Evolutionary conservation across 2,113 vertebrate genomes (phyloP).

Genomic region (Daboia siamensis): DNA sequence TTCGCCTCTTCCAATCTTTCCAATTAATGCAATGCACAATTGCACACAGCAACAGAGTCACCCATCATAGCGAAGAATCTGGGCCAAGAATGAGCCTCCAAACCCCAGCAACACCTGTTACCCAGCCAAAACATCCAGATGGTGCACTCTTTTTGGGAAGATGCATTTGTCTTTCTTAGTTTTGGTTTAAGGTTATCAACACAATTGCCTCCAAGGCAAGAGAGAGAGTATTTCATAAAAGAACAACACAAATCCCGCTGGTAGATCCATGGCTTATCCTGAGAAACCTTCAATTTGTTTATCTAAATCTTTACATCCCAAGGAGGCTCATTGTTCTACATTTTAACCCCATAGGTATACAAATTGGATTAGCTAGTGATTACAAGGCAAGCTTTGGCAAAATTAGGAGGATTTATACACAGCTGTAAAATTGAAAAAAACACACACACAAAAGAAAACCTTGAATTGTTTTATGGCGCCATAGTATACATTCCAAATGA

Average conservation of each 20-base stretch:
- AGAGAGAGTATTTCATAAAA: conserved; percentile 32
- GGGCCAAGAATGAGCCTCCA: conserved; percentile 73
- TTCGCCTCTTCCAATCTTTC: conserved; percentile 75
- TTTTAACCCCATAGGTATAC: conserved; percentile 35
- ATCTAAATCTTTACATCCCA: conserved; percentile 57
- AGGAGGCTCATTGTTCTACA: conserved; percentile 34
- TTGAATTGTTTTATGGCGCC: conserved; percentile 57
- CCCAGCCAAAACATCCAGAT: conserved; percentile 75
- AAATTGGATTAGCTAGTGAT: conserved; percentile 61
- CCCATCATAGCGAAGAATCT: conserved; percentile 70
- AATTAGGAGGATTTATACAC: conserved; percentile 72
- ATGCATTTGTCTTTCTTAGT: conserved; percentile 71
- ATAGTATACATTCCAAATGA: conserved; percentile 48
- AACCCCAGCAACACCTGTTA: conserved; percentile 80
- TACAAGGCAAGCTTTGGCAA: conserved; percentile 58
- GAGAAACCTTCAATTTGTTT: conserved; percentile 47
- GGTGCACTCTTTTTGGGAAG: conserved; percentile 66
- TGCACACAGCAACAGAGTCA: conserved; percentile 72
- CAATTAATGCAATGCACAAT: conserved; percentile 80
- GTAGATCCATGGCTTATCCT: conserved; percentile 29
- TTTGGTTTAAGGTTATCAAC: conserved; percentile 71
- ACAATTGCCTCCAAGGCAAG: conserved; percentile 56
- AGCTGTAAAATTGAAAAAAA: conserved; percentile 61
- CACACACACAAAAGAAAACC: not conserved
- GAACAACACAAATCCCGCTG: not conserved